Evolutionary conservation across 2,888 invertebrate genomes (phyloP), one percentile per base, ranked within the genome.

Genomic region (Flexamia atlantica): DNA sequence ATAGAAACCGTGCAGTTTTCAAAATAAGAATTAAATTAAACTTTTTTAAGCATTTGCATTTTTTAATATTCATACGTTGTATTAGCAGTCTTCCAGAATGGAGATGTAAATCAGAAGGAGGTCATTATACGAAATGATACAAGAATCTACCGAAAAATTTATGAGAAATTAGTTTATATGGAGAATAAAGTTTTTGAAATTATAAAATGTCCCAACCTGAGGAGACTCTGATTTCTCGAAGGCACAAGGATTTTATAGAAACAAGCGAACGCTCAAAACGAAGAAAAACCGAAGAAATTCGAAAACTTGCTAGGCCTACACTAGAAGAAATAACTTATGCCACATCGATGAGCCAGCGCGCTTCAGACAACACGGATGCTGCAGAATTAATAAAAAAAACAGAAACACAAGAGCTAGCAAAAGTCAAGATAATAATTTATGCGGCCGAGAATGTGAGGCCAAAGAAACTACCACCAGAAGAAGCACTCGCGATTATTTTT

Each of bases 311-410:
- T n/a, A n/a, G n/a, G 40, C 1, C 23, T 17, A 3, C 68, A 17
- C 4, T 30, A 7, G 70, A 70, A 68, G 30, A 23, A 40, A 30
- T 70, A 12, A 70, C 30, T 5, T 30, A 70, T 70, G 70, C 30
- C 20, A 30, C 70, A 30, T 70, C 70, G 12, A 70, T 70, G 70
- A 70, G 70, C 30, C 70, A 30, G 30, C 32, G 70, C 32, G 70
- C 70, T 10, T 28, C 70, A 30, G 70, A 30, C 32, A 70, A 70
- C 23, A 5, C 28, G 17, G 30, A 30, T 70, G 70, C 70, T n/a
- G 70, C 30, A 30, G 32, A 70, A 5, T 70, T 70, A 70, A 28
- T 70, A 28, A 28, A 30, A 70, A 70, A 70, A 70, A 70, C 70
- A 36, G 70, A 30, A 30, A 30, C 70, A 70, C 28, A 70, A 70